Base-by-base conservation (phyloP, 2,797 vertebrate species). In the Aselliscus stoliczkanus region DNA sequence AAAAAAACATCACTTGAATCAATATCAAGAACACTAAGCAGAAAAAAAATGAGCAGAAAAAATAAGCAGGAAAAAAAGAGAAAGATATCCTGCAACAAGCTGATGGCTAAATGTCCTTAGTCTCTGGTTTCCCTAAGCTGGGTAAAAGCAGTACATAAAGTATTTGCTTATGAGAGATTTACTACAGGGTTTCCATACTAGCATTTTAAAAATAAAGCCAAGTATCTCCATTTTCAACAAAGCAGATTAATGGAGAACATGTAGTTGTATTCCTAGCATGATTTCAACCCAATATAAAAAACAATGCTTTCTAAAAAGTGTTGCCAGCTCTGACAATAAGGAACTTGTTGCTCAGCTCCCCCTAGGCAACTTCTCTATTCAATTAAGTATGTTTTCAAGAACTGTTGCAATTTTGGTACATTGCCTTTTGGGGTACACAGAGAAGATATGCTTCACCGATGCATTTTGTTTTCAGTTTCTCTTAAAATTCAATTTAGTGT, bases 331-430 rank as follows among this genome's bases (percentile, higher is more conserved):
- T 87, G 37, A 91, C 85, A 94, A 94, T 76, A 86, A 97, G 31
- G 29, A 84, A 93, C 27, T 34, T 84, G 54, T 42, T 93, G 88
- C 50, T 94, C 65, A 75, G 31, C 69, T 91, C 37, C 73, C 93
- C 60, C 47, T 14, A 88, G 93, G 93, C 56, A 87, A 54, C 4
- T 91, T 70, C 52, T 94, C 25, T 89, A 83, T 87, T 95, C 91
- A 94, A 64, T 96, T 96, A 97, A 97, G 42, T 10, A 77, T 92
- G 65, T 91, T 94, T 91, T 91, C 65, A 84, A 94, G 70, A 95
- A 94, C 85, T 72, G 58, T 90, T 95, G 69, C 29, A 88, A 72
- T 75, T 85, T 93, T 93, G 50, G 29, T 96, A 84, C n/a, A 88
- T 72, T 87, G 73, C 70, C 60, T 95, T 96, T 93, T 72, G 90